phyloP scores from a whole-genome alignment of 1,140 invertebrate species.

The Trachymyrmex septentrionalis region DNA sequence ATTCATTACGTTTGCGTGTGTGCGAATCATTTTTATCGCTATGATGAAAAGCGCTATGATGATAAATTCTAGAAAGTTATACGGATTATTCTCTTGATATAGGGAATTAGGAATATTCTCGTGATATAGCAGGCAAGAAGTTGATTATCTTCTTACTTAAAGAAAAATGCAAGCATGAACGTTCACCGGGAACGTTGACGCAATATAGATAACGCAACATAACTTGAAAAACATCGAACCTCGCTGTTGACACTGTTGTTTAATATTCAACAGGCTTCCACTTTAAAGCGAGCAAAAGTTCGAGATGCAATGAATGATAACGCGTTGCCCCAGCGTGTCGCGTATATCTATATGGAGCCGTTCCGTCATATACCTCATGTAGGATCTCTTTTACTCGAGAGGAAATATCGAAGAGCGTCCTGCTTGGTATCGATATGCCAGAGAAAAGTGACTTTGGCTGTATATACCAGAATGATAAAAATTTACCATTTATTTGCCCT shows the following conservation, averaged over 20 bases:
- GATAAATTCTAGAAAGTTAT: neutral
- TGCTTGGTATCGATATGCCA: conserved; percentile 51
- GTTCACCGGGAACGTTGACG: conserved; percentile 6
- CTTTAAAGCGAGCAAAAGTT: conserved; percentile 66
- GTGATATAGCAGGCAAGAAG: neutral
- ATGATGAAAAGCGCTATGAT: neutral
- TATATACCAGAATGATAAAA: conserved; percentile 64
- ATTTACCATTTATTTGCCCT: conserved; percentile 60
- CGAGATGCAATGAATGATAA: conserved; percentile 66
- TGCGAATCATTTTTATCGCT: neutral
- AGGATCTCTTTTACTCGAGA: conserved; percentile 29
- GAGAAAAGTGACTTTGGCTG: conserved; percentile 62
- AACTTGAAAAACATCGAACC: conserved; percentile 47
- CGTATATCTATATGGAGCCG: conserved; percentile 58
- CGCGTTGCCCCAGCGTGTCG: conserved; percentile 23
- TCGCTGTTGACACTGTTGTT: conserved; percentile 56
- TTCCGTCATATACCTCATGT: conserved; percentile 47
- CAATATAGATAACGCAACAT: conserved; percentile 36
- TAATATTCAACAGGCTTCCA: conserved; percentile 66
- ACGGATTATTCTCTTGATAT: too few relatives aligned
- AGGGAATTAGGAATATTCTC: neutral
- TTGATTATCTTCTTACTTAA: conserved; percentile 41
- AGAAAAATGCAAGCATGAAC: conserved; percentile 38
- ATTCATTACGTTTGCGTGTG: too few relatives aligned
- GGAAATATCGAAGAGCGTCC: conserved; percentile 64